Evolutionary conservation across 2,888 invertebrate genomes (phyloP).

Genomic region (Limnephilus marmoratus): DNA sequence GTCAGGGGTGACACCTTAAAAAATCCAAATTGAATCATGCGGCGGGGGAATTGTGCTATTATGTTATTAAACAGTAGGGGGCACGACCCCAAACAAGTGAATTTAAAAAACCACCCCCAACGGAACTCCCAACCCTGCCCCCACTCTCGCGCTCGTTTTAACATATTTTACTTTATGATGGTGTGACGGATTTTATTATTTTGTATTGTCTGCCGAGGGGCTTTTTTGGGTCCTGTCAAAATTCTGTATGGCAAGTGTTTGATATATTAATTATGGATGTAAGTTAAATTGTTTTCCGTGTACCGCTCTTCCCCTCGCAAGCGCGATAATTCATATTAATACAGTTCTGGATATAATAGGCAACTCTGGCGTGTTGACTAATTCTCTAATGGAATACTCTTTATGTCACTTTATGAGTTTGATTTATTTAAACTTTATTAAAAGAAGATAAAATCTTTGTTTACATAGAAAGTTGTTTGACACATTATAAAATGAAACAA

Average conservation of each 20-base stretch:
- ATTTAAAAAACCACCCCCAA: slow-evolving; percentile 61
- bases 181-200: slow-evolving; percentile 66
- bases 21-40: slow-evolving; percentile 84
- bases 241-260: slow-evolving; percentile 61
- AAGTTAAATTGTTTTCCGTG: slow-evolving; percentile 62
- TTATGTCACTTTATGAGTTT: not conserved
- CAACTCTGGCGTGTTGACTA: not conserved
- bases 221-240: slow-evolving; percentile 62
- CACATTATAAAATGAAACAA: too few relatives aligned
- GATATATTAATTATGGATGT: slow-evolving; percentile 65
- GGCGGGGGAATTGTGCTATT: slow-evolving; percentile 83
- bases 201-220: slow-evolving; percentile 57
- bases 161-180: slow-evolving; percentile 66
- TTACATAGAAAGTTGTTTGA: not conserved
- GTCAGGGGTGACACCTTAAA: slow-evolving; percentile 66
- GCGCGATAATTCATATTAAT: slow-evolving; percentile 41
- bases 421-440: not conserved
- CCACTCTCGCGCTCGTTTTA: slow-evolving; percentile 42
- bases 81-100: slow-evolving; percentile 71
- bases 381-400: slow-evolving; percentile 10
- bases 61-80: slow-evolving; percentile 82
- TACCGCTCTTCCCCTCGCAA: slow-evolving; percentile 22
- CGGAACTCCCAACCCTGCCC: not conserved
- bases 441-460: not conserved
- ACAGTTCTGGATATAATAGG: not conserved